phyloP scores from a whole-genome alignment of 2,113 vertebrate genomes.

The human (Homo sapiens) region GRCh38 chr6:122008501-122009000 shows the following conservation, averaged over 20 bases:
- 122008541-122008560: not conserved
- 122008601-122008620: conserved; percentile 34
- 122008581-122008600: not conserved
- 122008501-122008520: not conserved
- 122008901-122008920: conserved; percentile 11
- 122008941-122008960: not conserved
- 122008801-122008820: not conserved
- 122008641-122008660: conserved; percentile 58
- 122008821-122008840: not conserved
- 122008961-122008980: conserved; percentile 36
- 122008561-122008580: not conserved
- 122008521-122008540: not conserved
- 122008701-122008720: conserved; percentile 16
- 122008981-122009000: not conserved
- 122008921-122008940: conserved; percentile 56
- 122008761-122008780: conserved; percentile 28
- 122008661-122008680: conserved; percentile 47
- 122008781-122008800: not conserved
- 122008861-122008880: conserved; percentile 17
- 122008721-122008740: not conserved
- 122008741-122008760: conserved; percentile 2
- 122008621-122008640: conserved; percentile 28
- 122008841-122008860: not conserved
- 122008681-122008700: not conserved
- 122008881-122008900: conserved; percentile 13